Evolutionary conservation across 2,113 vertebrate genomes (phyloP).

Genomic region (Reinhardtius hippoglossoides): DNA sequence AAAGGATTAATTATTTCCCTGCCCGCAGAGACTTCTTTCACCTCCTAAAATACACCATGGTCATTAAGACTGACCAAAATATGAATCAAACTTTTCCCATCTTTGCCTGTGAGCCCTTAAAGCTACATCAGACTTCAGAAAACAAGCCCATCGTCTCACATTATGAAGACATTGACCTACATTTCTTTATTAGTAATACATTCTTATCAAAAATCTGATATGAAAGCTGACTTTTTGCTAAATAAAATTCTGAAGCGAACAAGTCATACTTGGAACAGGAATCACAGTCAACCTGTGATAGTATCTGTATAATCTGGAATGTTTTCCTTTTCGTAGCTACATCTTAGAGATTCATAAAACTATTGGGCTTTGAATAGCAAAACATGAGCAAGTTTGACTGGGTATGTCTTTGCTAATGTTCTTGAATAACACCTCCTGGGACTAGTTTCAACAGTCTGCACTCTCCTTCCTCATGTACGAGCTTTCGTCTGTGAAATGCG

Average conservation of each 20-base stretch:
- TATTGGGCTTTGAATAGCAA: constrained; percentile 63
- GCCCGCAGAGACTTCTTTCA: constrained; percentile 44
- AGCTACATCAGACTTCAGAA: constrained; percentile 20
- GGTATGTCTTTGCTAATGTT: constrained; percentile 68
- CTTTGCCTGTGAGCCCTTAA: constrained; percentile 9
- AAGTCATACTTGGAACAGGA: constrained; percentile 60
- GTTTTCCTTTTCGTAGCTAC: constrained; percentile 48
- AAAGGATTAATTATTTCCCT: constrained; percentile 54
- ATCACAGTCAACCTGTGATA: constrained; percentile 18
- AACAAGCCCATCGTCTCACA: constrained; percentile 11
- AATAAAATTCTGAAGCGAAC: constrained; percentile 36
- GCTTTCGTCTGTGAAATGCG: constrained; percentile 51
- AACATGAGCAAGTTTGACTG: constrained; percentile 71
- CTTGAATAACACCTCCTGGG: constrained; percentile 67
- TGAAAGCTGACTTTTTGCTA: constrained; percentile 15
- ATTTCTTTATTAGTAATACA: constrained; percentile 3
- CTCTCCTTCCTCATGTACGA: constrained; percentile 54
- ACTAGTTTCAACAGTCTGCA: constrained; percentile 59
- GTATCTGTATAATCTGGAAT: constrained; percentile 54
- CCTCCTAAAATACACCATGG: constrained; percentile 60
- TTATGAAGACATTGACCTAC: constrained; percentile 28
- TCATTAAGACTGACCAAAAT: constrained; percentile 44
- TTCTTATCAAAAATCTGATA: constrained; percentile 38
- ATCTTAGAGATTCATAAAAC: constrained; percentile 60
- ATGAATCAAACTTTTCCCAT: constrained; percentile 28